Evolutionary conservation across 2,113 vertebrate species (phyloP).

Genomic region (Misgurnus anguillicaudatus): DNA sequence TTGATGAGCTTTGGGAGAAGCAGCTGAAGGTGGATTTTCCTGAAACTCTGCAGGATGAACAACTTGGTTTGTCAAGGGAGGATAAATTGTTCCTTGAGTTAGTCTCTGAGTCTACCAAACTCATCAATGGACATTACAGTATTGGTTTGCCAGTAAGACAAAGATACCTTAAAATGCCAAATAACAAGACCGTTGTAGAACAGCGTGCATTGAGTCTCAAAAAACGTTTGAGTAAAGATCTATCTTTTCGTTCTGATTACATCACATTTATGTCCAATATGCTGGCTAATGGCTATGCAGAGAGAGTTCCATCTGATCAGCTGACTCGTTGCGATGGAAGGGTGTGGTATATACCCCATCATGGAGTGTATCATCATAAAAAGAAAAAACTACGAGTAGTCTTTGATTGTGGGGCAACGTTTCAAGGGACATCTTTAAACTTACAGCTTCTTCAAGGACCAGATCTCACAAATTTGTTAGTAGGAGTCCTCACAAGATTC

Average conservation of each 20-base stretch:
- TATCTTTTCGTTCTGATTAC: background rate
- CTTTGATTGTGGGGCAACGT: slow-evolving; percentile 35
- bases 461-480: slow-evolving; percentile 3
- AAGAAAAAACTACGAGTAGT: background rate
- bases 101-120: background rate
- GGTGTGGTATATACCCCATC: background rate
- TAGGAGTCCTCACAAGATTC: slow-evolving; percentile 43
- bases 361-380: background rate
- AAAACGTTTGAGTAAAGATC: background rate
- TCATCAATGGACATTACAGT: slow-evolving; percentile 27
- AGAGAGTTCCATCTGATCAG: background rate
- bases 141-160: slow-evolving; percentile 38
- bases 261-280: background rate
- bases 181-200: slow-evolving; percentile 22
- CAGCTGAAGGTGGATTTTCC: slow-evolving; percentile 44
- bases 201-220: slow-evolving; percentile 28
- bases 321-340: background rate
- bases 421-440: slow-evolving; percentile 35
- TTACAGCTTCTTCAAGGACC: slow-evolving; percentile 31
- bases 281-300: background rate
- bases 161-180: background rate
- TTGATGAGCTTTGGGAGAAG: slow-evolving; percentile 34
- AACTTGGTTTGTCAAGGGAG: slow-evolving; percentile 23
- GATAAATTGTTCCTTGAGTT: slow-evolving; percentile 20
- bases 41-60: slow-evolving; percentile 13